Evolutionary conservation across 2,113 vertebrate genomes (phyloP), one percentile per base, ranked within the genome.

Genomic region (Gnathochromis pfefferi): DNA sequence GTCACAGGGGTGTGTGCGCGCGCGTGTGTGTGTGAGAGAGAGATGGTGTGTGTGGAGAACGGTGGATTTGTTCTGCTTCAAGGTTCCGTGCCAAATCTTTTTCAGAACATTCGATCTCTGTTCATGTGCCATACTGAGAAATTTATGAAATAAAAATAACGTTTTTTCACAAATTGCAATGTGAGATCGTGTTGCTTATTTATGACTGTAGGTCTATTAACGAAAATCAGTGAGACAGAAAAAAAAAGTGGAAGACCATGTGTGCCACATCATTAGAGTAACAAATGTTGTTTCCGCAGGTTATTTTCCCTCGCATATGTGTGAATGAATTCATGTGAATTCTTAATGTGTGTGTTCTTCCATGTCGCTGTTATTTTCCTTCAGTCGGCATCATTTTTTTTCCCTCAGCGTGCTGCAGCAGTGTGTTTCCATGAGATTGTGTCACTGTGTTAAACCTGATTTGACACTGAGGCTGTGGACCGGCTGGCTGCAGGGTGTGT

Each of bases 141-240:
- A 95, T 96, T 94, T 96, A 94, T 93, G 92, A 95, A 96, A 96
- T 96, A 95, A 96, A 96, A 95, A 94, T 87, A 88, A 87, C 28
- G 28, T 90, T 95, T 96, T 93, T 95, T 85, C 92, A 94, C 91
- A 94, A 92, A 94, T 92, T 85, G 60, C 80, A 87, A 88, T 81
- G 80, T 93, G 88, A 89, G 87, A 83, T 90, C 84, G 83, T 93
- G 89, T 83, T 92, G 90, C 85, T 93, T 94, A 35, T 94, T 94
- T 88, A 51, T 40, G 10, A 80, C 47, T 81, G 81, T 12, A 63
- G 60, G 58, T 85, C 51, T 58, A 14, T 85, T 21, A 80, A 73
- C 10, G 47, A 40, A 81, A 65, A 53, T 10, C 26, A 47, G 14
- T 2, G 19, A 53, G 38, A 80, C 45, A 19, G 73, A 80, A 54